phyloP scores from a whole-genome alignment of 1,140 invertebrate genomes.

The Drosophila littoralis region DNA sequence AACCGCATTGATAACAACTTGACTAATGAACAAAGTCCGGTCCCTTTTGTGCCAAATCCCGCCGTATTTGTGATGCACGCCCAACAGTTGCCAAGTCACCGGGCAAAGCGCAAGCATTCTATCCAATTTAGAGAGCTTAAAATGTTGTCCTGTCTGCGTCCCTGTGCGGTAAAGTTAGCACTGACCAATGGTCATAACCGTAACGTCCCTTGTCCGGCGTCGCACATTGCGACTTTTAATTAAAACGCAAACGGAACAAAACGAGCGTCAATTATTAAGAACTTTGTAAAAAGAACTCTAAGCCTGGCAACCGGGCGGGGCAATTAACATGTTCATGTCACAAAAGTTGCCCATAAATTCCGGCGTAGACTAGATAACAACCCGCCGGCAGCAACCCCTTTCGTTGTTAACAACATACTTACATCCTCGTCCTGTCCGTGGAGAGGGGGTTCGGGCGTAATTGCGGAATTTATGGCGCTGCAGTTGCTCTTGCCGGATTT shows the following conservation, averaged over 20 bases:
- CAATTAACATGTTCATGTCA: constrained; percentile 79
- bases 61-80: constrained; percentile 6
- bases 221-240: constrained; percentile 66
- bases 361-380: constrained; percentile 45
- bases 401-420: constrained; percentile 73
- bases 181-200: constrained; percentile 75
- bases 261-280: constrained; percentile 72
- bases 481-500: constrained; percentile 23
- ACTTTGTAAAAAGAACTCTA: constrained; percentile 70
- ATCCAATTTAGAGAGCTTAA: constrained; percentile 80
- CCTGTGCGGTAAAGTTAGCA: constrained; percentile 26
- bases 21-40: constrained; percentile 54
- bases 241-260: constrained; percentile 69
- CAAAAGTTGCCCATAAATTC: constrained; percentile 69
- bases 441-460: constrained; percentile 14
- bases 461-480: constrained; percentile 62
- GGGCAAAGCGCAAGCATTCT: constrained; percentile 64
- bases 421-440: constrained; percentile 2
- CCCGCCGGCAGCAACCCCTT: constrained; percentile 56
- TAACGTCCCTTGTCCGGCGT: neutral
- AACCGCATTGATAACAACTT: constrained; percentile 34
- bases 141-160: constrained; percentile 30
- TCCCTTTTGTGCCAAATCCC: constrained; percentile 26
- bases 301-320: constrained; percentile 50
- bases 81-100: constrained; percentile 69